phyloP scores from a whole-genome alignment of 2,888 invertebrate genomes.

The Lepidocyrtoides sp. region DNA sequence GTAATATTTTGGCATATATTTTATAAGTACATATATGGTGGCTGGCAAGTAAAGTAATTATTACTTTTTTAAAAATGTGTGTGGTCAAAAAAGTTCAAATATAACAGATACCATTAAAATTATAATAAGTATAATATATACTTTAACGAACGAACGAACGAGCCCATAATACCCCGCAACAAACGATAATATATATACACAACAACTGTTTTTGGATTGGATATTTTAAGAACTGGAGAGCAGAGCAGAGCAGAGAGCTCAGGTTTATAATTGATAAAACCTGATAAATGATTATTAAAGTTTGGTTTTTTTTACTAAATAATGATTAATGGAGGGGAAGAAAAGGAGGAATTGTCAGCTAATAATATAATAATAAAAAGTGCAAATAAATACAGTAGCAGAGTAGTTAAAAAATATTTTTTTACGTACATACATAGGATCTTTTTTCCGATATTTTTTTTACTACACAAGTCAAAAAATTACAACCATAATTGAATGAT shows the following conservation, averaged over 20 bases:
- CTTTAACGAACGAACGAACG: neutral
- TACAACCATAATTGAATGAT: slow-evolving; percentile 54
- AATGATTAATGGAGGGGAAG: slow-evolving; percentile 1
- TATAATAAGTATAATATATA: too few species aligned
- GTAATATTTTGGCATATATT: neutral
- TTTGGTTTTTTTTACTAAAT: neutral
- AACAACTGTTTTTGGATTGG: neutral
- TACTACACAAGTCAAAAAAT: slow-evolving; percentile 64
- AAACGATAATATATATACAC: neutral
- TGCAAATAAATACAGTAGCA: slow-evolving; percentile 61
- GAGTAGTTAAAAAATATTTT: slow-evolving; percentile 47
- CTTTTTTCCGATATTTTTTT: slow-evolving; percentile 36
- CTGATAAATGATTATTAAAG: slow-evolving; percentile 36
- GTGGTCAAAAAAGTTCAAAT: slow-evolving; percentile 3
- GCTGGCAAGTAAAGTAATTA: slow-evolving; percentile 15
- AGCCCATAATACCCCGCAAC: slow-evolving; percentile 7
- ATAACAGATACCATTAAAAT: neutral
- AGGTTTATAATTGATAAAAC: slow-evolving; percentile 37
- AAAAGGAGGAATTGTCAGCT: slow-evolving; percentile 11
- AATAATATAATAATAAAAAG: slow-evolving; percentile 49
- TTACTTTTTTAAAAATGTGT: slow-evolving; percentile 2
- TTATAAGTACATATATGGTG: too few species aligned
- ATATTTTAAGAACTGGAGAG: too few species aligned
- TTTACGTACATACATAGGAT: slow-evolving; percentile 40
- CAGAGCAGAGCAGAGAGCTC: neutral